These are phyloP conservation scores for Ostrea denselamellosa DNA, from an alignment of 1,140 invertebrate species.

Conservation along the genomic window DNA sequence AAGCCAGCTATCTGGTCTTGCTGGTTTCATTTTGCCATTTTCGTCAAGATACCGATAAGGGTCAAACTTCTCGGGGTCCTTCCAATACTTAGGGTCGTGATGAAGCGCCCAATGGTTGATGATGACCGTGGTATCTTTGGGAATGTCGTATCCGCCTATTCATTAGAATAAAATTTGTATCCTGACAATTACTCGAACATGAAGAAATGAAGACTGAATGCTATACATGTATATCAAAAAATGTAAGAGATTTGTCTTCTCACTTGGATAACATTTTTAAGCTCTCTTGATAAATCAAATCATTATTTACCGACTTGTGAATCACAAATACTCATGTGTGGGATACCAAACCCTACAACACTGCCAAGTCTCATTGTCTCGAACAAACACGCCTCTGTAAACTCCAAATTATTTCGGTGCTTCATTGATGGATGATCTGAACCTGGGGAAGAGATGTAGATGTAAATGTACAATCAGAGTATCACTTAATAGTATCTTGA, in stretches of 20 bases:
- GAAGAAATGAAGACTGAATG: neutral
- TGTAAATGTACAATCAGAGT: too few relatives aligned
- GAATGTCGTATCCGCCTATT: conserved; percentile 81
- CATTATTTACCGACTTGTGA: conserved; percentile 48
- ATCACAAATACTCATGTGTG: conserved; percentile 51
- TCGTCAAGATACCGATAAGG: conserved; percentile 82
- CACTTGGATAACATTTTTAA: too few relatives aligned
- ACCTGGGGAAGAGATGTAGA: neutral
- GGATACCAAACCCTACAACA: conserved; percentile 82
- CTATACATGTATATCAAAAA: neutral
- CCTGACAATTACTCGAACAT: neutral
- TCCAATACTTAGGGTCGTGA: conserved; percentile 62
- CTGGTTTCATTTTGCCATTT: conserved; percentile 60
- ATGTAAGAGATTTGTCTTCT: neutral
- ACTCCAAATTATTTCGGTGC: conserved; percentile 70
- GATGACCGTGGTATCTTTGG: conserved; percentile 89
- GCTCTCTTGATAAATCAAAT: neutral
- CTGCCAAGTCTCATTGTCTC: conserved; percentile 89
- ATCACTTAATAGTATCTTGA: too few relatives aligned
- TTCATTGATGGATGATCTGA: conserved; percentile 38
- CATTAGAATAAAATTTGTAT: neutral
- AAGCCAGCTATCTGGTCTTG: conserved; percentile 42
- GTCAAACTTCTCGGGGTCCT: conserved; percentile 82
- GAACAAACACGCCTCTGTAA: conserved; percentile 84
- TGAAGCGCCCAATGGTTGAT: conserved; percentile 88